Base-by-base conservation (phyloP, 2,888 invertebrate genomes). In the Caenorhabditis virilis region DNA sequence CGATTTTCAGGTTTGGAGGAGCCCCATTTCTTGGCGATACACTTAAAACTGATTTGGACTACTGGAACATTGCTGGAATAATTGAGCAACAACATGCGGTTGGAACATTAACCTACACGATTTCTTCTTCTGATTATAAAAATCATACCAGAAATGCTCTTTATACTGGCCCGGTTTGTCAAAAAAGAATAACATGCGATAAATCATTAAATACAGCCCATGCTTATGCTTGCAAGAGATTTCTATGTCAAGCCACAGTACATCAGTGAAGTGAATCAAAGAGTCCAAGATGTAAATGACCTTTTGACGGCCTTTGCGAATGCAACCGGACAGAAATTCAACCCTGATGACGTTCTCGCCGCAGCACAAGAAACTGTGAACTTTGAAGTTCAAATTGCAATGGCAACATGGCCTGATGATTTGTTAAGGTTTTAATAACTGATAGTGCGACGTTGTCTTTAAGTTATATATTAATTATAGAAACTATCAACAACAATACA, bases 401-500 rank as follows among this genome's bases (percentile, higher is more conserved):
- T 76, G 61, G 69, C 76, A 25, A 72, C 76, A 7, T 74, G 72
- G 72, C 63, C 72, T 15, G 74, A 72, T 65, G 74, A 74, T 36
- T 45, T 70, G 38, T 43, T 65, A 59, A 69, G 69, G 69, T 69
- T 16, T 20, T 18, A n/a, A 18, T 4, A 20, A 18, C 6, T 20
- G 20, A 38, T 16, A 45, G 16, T 18, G 2, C 13, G 4, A n/a
- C 4, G 3, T 2, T 16, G 36, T n/a, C n/a, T 20, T 18, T 20
- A 13, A 33, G 15, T 6, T 20, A 39, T 11, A 42, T 11, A 9
- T 23, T 5, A 26, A 41, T 45, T 61, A 59, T 41, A 65, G 76
- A 53, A 79, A 79, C 66, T 72, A 74, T 53, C 66, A 68, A 22
- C 75, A 74, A 46, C 78, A 77, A 55, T 79, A 78, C 69, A 79